A percentile compares a stretch with the other conserved stretches of the same genome.
phyloP scores from a whole-genome alignment of 2,113 vertebrate species.

The Tringa solitaria region DNA sequence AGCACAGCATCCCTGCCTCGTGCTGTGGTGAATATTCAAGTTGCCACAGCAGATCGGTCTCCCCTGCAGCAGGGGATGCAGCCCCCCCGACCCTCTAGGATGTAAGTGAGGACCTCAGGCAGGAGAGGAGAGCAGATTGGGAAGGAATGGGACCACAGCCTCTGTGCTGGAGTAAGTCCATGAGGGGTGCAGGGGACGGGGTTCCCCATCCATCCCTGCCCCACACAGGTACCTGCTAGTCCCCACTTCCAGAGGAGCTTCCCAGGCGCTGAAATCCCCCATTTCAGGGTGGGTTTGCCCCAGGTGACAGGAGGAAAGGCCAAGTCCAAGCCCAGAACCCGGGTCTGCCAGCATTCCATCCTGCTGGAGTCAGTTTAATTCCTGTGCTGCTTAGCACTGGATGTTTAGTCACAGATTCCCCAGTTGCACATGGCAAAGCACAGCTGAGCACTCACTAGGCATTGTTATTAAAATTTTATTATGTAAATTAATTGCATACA shows the following conservation, averaged over 20 bases:
- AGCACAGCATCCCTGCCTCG: background rate
- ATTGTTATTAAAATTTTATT: background rate
- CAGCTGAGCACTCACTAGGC: background rate
- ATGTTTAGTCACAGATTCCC: background rate
- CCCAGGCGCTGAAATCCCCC: fast-evolving
- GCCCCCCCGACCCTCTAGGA: background rate
- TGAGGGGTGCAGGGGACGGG: background rate
- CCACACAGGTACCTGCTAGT: fast-evolving
- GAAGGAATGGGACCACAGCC: background rate
- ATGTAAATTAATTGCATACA: background rate
- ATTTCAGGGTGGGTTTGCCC: fast-evolving
- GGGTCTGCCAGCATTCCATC: fast-evolving
- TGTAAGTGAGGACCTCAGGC: background rate
- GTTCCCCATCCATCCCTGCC: fast-evolving
- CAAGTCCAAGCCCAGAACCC: fast-evolving
- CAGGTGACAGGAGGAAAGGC: background rate
- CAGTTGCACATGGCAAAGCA: background rate
- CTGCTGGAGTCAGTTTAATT: background rate
- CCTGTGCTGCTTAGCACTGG: background rate
- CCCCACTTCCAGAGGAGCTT: background rate
- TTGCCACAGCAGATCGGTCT: background rate
- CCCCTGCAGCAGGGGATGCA: background rate
- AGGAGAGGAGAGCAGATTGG: background rate
- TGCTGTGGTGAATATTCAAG: background rate
- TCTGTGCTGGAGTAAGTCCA: background rate